Conservation (phyloP, 2,797 vertebrate species). For the Syngnathus acus region DNA sequence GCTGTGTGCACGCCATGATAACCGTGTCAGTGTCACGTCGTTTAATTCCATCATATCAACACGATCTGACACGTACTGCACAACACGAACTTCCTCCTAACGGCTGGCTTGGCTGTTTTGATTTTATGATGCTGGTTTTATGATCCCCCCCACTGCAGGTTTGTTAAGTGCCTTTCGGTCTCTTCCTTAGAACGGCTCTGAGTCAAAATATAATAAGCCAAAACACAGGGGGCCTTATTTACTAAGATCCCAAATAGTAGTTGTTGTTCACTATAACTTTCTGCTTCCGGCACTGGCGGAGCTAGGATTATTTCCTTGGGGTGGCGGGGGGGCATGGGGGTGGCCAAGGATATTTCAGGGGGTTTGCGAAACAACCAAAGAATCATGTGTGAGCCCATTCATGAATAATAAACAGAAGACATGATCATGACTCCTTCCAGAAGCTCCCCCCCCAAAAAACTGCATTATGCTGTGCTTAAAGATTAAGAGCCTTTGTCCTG, state of each 20-base stretch:
- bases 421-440: too few species aligned
- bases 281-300: too few species aligned
- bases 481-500: slow-evolving; percentile 17
- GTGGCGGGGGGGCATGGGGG: too few species aligned
- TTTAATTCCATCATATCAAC: slow-evolving; percentile 42
- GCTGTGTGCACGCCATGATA: slow-evolving; percentile 37
- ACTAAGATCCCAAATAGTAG: not conserved
- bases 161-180: slow-evolving; percentile 1
- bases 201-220: not conserved
- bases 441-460: too few species aligned
- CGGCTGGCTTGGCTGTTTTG: slow-evolving; percentile 3
- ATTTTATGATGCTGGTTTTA: slow-evolving; percentile 22
- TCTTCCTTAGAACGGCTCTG: not conserved
- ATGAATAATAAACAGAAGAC: too few species aligned
- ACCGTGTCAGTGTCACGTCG: slow-evolving; percentile 47
- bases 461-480: not conserved
- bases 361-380: too few species aligned
- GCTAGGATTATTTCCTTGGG: too few species aligned
- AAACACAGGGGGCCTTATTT: not conserved
- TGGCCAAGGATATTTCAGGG: too few species aligned
- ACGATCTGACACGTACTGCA: slow-evolving; percentile 43
- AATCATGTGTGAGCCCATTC: too few species aligned
- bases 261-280: not conserved
- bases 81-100: slow-evolving; percentile 15
- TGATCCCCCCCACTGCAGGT: slow-evolving; percentile 16